These are phyloP conservation scores for Elmis aenea DNA, from an alignment of 2,888 invertebrate species.

Conservation along the genomic window DNA sequence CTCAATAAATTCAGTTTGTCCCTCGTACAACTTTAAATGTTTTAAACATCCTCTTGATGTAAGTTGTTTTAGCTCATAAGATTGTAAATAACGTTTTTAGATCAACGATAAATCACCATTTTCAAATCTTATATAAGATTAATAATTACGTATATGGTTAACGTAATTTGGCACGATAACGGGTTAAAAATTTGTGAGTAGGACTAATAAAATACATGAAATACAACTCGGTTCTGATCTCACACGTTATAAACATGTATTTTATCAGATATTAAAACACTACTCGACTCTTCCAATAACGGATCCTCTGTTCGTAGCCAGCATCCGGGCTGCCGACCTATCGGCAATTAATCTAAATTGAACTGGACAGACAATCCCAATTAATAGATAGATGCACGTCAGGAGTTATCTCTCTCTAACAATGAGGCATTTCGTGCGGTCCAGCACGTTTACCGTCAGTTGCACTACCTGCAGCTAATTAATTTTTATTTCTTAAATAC, in stretches of 20 bases:
- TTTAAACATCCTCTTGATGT: too few species aligned
- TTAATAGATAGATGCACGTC: conserved; percentile 34
- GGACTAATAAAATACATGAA: too few species aligned
- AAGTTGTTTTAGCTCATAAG: too few species aligned
- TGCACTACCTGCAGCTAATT: conserved; percentile 25
- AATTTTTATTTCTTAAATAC: conserved; percentile 22
- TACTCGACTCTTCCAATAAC: conserved; percentile 17
- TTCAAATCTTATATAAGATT: too few species aligned
- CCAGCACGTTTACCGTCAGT: conserved; percentile 19
- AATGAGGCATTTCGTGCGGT: conserved; percentile 6
- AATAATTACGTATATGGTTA: too few species aligned
- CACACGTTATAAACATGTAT: conserved; percentile 27
- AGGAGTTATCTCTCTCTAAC: conserved; percentile 15
- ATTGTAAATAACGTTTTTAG: too few species aligned
- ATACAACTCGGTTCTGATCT: too few species aligned
- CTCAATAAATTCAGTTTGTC: too few species aligned
- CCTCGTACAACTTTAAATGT: too few species aligned
- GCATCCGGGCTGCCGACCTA: conserved; percentile 30
- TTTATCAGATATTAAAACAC: conserved; percentile 23
- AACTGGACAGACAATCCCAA: conserved; percentile 41
- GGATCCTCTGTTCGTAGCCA: conserved; percentile 17
- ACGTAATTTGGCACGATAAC: too few species aligned
- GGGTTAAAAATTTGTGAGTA: too few species aligned
- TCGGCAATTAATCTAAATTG: conserved; percentile 45
- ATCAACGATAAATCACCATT: too few species aligned